Evolutionary conservation across 2,113 vertebrate species (phyloP).

Genomic region (Paraplagusia blochii): DNA sequence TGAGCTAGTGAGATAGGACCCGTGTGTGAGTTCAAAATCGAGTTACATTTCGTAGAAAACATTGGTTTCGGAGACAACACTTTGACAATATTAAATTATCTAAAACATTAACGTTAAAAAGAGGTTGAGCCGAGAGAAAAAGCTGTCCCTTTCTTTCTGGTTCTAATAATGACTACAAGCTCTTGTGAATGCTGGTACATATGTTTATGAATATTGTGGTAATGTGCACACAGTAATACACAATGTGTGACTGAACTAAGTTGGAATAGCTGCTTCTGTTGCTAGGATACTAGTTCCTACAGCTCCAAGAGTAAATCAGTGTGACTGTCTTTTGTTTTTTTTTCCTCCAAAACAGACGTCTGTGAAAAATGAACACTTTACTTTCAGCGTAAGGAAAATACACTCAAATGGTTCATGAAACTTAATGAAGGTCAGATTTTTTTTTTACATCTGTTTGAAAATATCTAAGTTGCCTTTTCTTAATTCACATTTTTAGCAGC

Average conservation of each 20-base stretch:
- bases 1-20: too few relatives aligned
- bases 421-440: neutral
- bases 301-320: conserved; percentile 65
- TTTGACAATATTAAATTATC: too few relatives aligned
- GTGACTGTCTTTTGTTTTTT: conserved; percentile 40
- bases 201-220: too few relatives aligned
- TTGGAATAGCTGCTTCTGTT: conserved; percentile 62
- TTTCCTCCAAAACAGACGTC: conserved; percentile 38
- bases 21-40: too few relatives aligned
- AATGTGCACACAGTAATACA: conserved; percentile 16
- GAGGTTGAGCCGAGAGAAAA: too few relatives aligned
- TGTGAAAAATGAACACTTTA: conserved; percentile 64
- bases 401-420: conserved; percentile 10
- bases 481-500: neutral
- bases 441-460: conserved; percentile 4
- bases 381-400: conserved; percentile 23
- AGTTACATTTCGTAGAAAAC: too few relatives aligned
- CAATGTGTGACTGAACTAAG: conserved; percentile 51
- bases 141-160: too few relatives aligned
- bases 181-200: too few relatives aligned
- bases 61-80: too few relatives aligned
- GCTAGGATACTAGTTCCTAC: conserved; percentile 71
- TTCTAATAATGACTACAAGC: too few relatives aligned
- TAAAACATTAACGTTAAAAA: too few relatives aligned
- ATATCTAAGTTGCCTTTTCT: neutral